Conservation (phyloP, 2,113 vertebrate species). For the Megaleporinus macrocephalus region DNA sequence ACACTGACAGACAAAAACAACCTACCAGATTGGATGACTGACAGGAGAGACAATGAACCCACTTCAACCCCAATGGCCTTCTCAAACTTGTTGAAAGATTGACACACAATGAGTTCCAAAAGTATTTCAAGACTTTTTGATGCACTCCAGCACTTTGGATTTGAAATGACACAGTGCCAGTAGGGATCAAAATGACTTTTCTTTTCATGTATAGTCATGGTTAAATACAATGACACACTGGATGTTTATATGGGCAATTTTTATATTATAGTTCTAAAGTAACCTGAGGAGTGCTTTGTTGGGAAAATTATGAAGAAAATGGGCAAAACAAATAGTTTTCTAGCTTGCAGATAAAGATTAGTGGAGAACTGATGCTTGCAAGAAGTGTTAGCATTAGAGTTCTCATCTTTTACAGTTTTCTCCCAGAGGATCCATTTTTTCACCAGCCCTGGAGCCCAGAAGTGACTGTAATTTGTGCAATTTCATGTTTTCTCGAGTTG, state of each 20-base stretch:
- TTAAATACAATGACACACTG: neutral
- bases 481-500: too few relatives aligned
- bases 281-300: too few relatives aligned
- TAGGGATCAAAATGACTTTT: slow-evolving; percentile 2
- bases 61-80: neutral
- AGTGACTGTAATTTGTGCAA: too few relatives aligned
- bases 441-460: too few relatives aligned
- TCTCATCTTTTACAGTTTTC: too few relatives aligned
- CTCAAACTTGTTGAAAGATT: slow-evolving; percentile 12
- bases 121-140: neutral
- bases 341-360: too few relatives aligned
- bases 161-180: neutral
- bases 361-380: too few relatives aligned
- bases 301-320: too few relatives aligned
- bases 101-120: slow-evolving; percentile 8
- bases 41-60: slow-evolving; percentile 22
- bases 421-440: too few relatives aligned
- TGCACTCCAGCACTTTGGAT: neutral
- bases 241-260: neutral
- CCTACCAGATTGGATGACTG: slow-evolving; percentile 11
- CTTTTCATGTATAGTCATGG: neutral
- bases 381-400: too few relatives aligned
- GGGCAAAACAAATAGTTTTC: too few relatives aligned
- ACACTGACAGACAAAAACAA: slow-evolving; percentile 24
- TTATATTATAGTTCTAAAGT: too few relatives aligned